Base-by-base conservation (phyloP, 2,888 invertebrate species). In the Globia sparganii region DNA sequence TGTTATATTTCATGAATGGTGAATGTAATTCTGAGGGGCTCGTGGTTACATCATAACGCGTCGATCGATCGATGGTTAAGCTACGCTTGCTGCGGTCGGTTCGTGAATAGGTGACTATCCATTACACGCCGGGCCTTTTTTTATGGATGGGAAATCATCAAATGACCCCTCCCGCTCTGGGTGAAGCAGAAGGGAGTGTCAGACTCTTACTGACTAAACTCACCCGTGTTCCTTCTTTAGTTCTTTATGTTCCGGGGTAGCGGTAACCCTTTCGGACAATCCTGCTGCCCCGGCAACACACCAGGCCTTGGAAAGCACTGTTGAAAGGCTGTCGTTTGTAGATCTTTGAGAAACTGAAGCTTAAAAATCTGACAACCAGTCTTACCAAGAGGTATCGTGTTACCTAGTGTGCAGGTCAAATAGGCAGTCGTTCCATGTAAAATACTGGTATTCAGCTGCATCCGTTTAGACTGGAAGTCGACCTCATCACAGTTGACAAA, bases 1-100 rank as follows among this genome's bases (percentile, higher is more conserved):
- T 70, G 80, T 64, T 69, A 64, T 4, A 37, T 59, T 75, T 59
- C 25, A 49, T 84, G 72, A 81, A 73, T 81, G 74, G 59, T 31
- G 15, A n/a, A 18, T 13, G 13, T 53, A 11, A 56, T 56, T 56
- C 53, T n/a, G 4, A 11, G 53, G 53, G 53, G 53, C 53, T 56
- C 53, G n/a, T 56, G n/a, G 53, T 56, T 56, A 56, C 53, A 56
- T n/a, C n/a, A 56, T 56, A 56, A 4, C 11, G 4, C 11, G 25
- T 3, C 25, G 9, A 53, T 53, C 25, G 25, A 53, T 25, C 2
- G 53, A 53, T 53, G 9, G 25, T 25, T 53, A 53, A 9, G 53
- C 3, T 53, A 25, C 9, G 3, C 25, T 25, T 53, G 49, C 49
- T 3, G 49, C 25, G 25, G 25, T 49, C 25, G 21, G 25, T 49